Evolutionary conservation across 2,888 invertebrate species (phyloP), one percentile per base, ranked within the genome.

Genomic region (Podabrus alpinus): DNA sequence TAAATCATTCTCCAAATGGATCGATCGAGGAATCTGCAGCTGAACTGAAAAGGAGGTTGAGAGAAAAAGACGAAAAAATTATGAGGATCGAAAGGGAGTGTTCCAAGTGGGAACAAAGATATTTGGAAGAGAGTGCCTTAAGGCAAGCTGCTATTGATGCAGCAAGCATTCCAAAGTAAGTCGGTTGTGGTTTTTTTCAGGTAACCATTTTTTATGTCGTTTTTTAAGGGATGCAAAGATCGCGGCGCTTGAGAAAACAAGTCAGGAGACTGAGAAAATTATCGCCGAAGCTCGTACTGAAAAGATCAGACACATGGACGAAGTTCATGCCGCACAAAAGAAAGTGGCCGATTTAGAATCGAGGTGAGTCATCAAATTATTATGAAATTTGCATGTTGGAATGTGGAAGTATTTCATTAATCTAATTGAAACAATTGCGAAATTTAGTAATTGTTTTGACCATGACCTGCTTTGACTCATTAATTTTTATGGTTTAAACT

Each of bases 221-320:
- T 75, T 79, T 82, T 84, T 66, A 79, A 94, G 94, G 85, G 95
- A 95, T 86, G 94, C 94, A 0, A 94, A 95, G 86, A 94, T 95
- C 82, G 95, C 95, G 68, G 95, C 95, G 9, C 86, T 95, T 76
- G 94, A 95, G 86, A 94, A 94, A 86, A 94, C 93, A 3, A 94
- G 93, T 75, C 93, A 94, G 80, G 95, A 96, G 84, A 93, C 94
- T 1, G 96, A 95, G 85, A 93, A 94, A 80, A 88, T 95, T 69
- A 95, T 96, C 86, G 94, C 95, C 0, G 95, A 96, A 86, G 95
- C 95, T 7, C 91, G 95, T 79, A 93, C 92, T 77, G 96, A 96
- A 84, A 95, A 95, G 86, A 93, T 96, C 83, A 91, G 94, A 68
- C 95, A 96, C 84, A 94, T 96, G 94, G 96, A 96, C 85, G 95